These are phyloP conservation scores for Chrysaora quinquecirrha DNA, from an alignment of 30 jellyfish, hydroid and myxozoan species.

Conservation along the genomic window DNA sequence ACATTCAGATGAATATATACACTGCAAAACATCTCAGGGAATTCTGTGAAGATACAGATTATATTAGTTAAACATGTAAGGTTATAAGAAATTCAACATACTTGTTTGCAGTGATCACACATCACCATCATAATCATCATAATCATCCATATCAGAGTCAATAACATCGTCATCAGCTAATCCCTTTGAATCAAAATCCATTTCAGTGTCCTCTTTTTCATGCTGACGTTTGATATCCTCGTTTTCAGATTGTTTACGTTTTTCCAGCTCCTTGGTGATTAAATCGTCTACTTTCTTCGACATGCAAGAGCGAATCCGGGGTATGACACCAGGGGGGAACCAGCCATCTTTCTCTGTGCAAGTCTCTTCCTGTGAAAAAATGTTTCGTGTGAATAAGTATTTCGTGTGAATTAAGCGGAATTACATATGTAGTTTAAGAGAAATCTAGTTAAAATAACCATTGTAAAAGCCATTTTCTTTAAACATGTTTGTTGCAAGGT, in stretches of 20 bases:
- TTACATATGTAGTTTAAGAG: no score
- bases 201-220: background rate
- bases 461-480: no score
- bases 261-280: conserved; percentile 32
- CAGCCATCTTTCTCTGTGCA: conserved; percentile 88
- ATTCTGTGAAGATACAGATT: no score
- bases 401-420: no score
- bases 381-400: no score
- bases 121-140: conserved; percentile 18
- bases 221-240: background rate
- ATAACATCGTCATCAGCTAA: conserved; percentile 17
- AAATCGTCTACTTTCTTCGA: conserved; percentile 62
- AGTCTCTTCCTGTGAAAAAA: conserved; percentile 33
- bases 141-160: conserved; percentile 22
- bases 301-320: conserved; percentile 60
- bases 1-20: no score
- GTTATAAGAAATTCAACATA: no score
- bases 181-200: background rate
- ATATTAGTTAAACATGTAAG: no score
- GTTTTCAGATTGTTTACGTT: conserved; percentile 10
- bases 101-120: no score
- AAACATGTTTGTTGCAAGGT: no score
- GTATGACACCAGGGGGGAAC: conserved; percentile 70
- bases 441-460: no score
- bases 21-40: no score